A percentile compares a stretch with the other conserved stretches of the same genome.
phyloP scores from a whole-genome alignment of 2,888 invertebrate species.

The Leptopterna dolabrata region DNA sequence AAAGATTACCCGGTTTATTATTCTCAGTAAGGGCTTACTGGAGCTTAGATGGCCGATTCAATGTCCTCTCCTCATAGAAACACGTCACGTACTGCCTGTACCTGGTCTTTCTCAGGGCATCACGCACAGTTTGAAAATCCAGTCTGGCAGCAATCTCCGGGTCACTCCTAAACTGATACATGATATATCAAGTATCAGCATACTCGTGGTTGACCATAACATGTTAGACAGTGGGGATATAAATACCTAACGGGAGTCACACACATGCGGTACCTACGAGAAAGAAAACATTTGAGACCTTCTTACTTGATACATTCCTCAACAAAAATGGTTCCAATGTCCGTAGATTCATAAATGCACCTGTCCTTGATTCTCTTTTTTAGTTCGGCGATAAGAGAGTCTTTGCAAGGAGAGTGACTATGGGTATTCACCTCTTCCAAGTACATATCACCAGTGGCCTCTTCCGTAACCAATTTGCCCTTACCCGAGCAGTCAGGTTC shows the following conservation, averaged over 20 bases:
- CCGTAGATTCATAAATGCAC: background rate
- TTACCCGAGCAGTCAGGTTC: background rate
- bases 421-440: background rate
- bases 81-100: too few relatives aligned
- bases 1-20: too few relatives aligned
- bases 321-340: background rate
- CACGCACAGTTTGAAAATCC: background rate
- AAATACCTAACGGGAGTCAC: too few relatives aligned
- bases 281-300: background rate
- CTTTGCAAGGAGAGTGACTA: background rate
- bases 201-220: too few relatives aligned
- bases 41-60: too few relatives aligned
- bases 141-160: background rate
- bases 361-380: background rate
- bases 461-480: background rate
- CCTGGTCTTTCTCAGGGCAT: background rate
- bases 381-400: background rate
- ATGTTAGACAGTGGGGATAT: too few relatives aligned
- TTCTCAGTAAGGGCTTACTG: too few relatives aligned
- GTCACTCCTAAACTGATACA: background rate
- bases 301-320: background rate
- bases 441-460: background rate
- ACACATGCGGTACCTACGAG: too few relatives aligned
- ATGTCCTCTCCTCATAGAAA: too few relatives aligned
- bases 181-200: background rate